Evolutionary conservation across 2,113 vertebrate species (phyloP), one percentile per base, ranked within the genome.

Genomic region (Coregonus clupeaformis): DNA sequence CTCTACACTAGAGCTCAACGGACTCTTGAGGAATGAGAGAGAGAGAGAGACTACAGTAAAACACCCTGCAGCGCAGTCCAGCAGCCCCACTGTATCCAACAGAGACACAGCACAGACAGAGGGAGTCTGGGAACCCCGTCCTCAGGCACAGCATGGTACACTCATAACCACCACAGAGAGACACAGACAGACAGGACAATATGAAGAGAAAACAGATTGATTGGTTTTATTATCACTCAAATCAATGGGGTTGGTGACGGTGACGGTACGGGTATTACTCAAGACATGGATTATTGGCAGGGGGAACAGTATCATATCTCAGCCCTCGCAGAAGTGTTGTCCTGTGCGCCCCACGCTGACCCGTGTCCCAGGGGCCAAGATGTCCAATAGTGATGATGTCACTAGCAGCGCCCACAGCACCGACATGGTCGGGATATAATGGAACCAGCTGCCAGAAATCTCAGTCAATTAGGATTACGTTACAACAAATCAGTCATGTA

Each of bases 371-470:
- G 59, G 55, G 70, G 29, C 29, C 75, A 83, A 89, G 78, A 88
- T 91, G 77, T 87, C 87, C 77, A 74, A 29, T 24, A 79, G 42
- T 78, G 72, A 82, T 42, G 36, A 42, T 42, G 36, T 42, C 88
- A 90, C 14, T 0, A 57, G 65, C n/a, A 60, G 68, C 52, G 55
- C 27, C 72, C 52, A 73, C 72, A 63, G 62, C 63, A 84, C 79
- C 74, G 80, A 89, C 86, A 83, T 32, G 66, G 68, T 47, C 42
- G 27, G 63, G 9, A 77, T 11, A 42, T 73, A 82, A 85, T 72
- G 62, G 65, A 74, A 73, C 71, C 87, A 86, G 85, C 82, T 88
- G 86, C 62, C 60, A 64, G 30, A 22, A 25, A 62, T 30, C 76
- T 67, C n/a, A 30, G 69, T 73, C 71, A 52, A 22, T 59, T 60